Conservation (phyloP, 1,140 invertebrate species). For the Hylyphantes graminicola region DNA sequence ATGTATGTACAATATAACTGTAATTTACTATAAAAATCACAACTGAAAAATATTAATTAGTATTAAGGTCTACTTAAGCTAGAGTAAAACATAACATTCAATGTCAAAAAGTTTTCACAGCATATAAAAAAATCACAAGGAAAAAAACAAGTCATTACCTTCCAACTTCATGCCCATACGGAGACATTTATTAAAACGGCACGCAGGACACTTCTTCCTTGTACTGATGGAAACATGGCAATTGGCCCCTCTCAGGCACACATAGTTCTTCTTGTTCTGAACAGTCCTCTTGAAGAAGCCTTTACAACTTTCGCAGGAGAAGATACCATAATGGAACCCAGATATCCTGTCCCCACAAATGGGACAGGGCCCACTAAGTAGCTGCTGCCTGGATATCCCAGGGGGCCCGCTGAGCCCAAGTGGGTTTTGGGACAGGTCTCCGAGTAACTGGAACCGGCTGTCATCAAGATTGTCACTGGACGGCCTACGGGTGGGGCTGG, state of each 20-base stretch:
- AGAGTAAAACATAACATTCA: no score
- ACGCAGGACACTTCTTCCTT: constrained; percentile 96
- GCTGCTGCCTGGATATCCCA: constrained; percentile 63
- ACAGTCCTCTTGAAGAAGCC: constrained; percentile 98
- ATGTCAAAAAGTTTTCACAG: no score
- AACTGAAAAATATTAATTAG: no score
- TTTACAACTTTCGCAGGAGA: constrained; percentile 96
- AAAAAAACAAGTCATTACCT: constrained; percentile 71
- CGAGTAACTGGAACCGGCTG: constrained; percentile 29
- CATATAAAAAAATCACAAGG: background rate
- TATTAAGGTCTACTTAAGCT: no score
- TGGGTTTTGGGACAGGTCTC: constrained; percentile 52
- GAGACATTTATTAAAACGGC: constrained; percentile 96
- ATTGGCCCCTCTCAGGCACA: constrained; percentile 88
- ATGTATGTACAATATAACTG: no score
- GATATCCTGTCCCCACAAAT: constrained; percentile 96
- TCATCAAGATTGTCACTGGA: constrained; percentile 59
- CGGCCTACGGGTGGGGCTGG: constrained; percentile 49
- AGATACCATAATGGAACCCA: constrained; percentile 95
- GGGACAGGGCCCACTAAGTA: constrained; percentile 81
- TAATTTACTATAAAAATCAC: no score
- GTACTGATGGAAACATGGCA: constrained; percentile 91
- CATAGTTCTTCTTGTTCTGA: constrained; percentile 97
- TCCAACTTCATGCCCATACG: constrained; percentile 97
- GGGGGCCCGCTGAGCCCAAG: constrained; percentile 41